Conservation (phyloP, 1,140 invertebrate species). For the Cydia fagiglandana region DNA sequence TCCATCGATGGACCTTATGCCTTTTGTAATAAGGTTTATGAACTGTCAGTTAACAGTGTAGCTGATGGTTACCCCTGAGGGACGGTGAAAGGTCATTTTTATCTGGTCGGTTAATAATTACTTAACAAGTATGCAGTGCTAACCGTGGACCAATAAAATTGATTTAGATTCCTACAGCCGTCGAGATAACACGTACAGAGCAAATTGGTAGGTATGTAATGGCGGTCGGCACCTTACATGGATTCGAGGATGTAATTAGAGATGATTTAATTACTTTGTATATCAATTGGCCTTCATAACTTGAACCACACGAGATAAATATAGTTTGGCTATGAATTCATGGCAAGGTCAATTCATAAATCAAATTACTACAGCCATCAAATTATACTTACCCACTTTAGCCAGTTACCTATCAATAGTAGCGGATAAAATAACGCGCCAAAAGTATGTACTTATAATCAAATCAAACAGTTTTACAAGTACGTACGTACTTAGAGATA, state of each 20-base stretch:
- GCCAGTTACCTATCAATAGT: too few relatives aligned
- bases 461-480: too few relatives aligned
- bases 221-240: neutral
- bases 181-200: neutral
- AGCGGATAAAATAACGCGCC: too few relatives aligned
- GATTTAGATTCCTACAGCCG: constrained; percentile 58
- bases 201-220: constrained; percentile 21
- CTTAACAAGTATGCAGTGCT: constrained; percentile 57
- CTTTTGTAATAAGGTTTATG: too few relatives aligned
- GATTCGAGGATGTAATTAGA: neutral
- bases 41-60: too few relatives aligned
- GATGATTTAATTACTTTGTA: constrained; percentile 27
- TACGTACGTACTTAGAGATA: too few relatives aligned
- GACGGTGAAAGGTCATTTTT: constrained; percentile 35
- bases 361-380: too few relatives aligned
- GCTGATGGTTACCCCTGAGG: too few relatives aligned
- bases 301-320: neutral
- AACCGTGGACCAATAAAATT: constrained; percentile 60
- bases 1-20: too few relatives aligned
- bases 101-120: constrained; percentile 52
- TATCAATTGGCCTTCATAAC: neutral
- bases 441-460: too few relatives aligned
- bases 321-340: neutral
- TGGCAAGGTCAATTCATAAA: neutral
- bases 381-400: too few relatives aligned